phyloP scores from a whole-genome alignment of 2,113 vertebrate genomes.

The Alexandromys fortis region DNA sequence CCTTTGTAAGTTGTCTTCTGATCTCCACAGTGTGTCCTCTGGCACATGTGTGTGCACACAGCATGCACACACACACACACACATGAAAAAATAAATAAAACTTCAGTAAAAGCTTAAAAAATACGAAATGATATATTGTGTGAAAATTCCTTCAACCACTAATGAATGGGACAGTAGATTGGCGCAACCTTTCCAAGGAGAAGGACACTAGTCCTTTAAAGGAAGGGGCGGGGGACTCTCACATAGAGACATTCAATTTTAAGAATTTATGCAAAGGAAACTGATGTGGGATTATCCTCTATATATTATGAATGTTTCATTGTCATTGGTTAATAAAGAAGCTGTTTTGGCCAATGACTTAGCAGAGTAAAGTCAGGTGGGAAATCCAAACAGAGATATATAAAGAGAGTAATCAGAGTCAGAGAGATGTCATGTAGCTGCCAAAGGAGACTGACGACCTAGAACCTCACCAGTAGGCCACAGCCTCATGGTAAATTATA shows the following conservation, averaged over 20 bases:
- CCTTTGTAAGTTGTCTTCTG: not conserved
- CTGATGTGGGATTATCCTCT: no score
- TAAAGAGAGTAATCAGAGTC: no score
- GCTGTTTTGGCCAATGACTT: no score
- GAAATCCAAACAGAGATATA: no score
- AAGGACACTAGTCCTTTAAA: not conserved
- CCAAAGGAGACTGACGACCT: no score
- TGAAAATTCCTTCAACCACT: not conserved
- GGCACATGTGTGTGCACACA: not conserved
- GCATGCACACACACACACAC: not conserved
- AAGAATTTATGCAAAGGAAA: slow-evolving; percentile 12
- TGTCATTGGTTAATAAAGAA: no score
- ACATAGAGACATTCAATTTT: not conserved
- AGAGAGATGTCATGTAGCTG: no score
- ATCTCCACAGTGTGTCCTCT: not conserved
- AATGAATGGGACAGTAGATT: not conserved
- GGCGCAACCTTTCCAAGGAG: not conserved
- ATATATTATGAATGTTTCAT: no score
- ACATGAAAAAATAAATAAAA: not conserved
- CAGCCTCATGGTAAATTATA: no score
- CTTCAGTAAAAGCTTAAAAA: not conserved
- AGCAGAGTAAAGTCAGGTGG: no score
- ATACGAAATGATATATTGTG: not conserved
- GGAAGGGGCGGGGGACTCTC: not conserved
- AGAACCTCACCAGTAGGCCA: no score